Base-by-base conservation (phyloP, 35 echinoderm and acorn worm genomes). In the Ophioderma brevispina region DNA sequence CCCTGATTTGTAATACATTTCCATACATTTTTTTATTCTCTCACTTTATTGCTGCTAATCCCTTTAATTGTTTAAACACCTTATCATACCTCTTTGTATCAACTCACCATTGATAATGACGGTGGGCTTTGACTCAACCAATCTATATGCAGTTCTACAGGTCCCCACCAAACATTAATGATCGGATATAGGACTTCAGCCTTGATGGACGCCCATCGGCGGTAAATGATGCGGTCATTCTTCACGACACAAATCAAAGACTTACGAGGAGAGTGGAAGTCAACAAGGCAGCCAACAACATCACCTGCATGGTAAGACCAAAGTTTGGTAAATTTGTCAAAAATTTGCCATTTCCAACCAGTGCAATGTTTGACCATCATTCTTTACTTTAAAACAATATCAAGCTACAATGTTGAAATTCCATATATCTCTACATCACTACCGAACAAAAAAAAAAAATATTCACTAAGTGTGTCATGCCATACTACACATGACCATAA, bases 111-210 rank as follows among this genome's bases (percentile, higher is more conserved):
- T 64, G 92, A 86, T 39, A 86, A 87, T 1, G 39, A 1, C 43
- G 93, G 77, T 85, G 50, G 64, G 80, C 43, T 43, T 59, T 89
- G 76, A 43, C 40, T 91, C 38, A 88, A 83, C 93, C 94, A 93
- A 34, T 82, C 81, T 8, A 95, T 88, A 59, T 88, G 86, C 0
- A 99, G 87, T 33, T 99, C 97, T 41, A 55, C 88, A 36, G 97
- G 84, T 13, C 97, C 97, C 97, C 97, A 99, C 97, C 97, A 99
- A 0, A 86, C 91, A 86, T 99, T 99, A 36, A 99, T 63, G 50
- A 94, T 99, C n/a, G 97, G 97, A 34, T 90, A 81, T 28, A 99
- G 84, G 78, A 52, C 33, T n/a, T 93, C 88, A 1, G 55, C 41
- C 76, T 55, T 79, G 31, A 97, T 42, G 31, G 95, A 88, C 23